Percentiles rank a stretch among this genome's conserved stretches.
phyloP scores from a whole-genome alignment of 2,113 vertebrate species.

The Brachyhypopomus gauderio region DNA sequence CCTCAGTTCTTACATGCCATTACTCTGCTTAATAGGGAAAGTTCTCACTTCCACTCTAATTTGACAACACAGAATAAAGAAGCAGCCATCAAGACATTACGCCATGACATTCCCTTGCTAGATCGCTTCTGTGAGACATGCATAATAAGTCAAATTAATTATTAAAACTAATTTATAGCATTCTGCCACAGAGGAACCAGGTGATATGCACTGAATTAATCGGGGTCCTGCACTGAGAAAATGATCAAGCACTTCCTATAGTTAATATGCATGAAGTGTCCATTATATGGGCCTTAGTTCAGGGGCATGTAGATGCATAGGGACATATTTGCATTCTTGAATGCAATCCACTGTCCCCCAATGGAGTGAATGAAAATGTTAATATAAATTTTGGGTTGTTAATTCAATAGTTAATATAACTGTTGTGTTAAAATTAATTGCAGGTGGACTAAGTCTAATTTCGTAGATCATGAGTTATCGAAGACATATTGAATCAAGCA shows the following conservation, averaged over 20 bases:
- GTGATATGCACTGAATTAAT: constrained; percentile 40
- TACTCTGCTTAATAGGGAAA: not conserved
- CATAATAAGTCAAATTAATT: constrained; percentile 58
- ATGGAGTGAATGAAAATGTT: not conserved
- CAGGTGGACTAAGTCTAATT: constrained; percentile 3
- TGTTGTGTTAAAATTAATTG: not conserved
- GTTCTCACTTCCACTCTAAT: constrained; percentile 32
- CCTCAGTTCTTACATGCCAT: not conserved
- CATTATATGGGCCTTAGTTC: constrained; percentile 31
- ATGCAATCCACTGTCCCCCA: constrained; percentile 2
- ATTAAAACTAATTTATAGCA: constrained; percentile 54
- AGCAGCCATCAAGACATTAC: constrained; percentile 31
- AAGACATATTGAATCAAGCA: not conserved
- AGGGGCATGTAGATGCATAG: not conserved
- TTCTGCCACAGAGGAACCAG: constrained; percentile 33
- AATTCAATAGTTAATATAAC: constrained; percentile 13
- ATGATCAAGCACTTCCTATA: constrained; percentile 22
- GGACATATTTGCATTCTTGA: constrained; percentile 38
- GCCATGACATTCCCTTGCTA: constrained; percentile 1
- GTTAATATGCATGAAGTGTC: constrained; percentile 45
- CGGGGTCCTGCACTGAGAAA: constrained; percentile 22
- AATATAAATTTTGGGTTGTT: constrained; percentile 15
- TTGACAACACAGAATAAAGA: constrained; percentile 39
- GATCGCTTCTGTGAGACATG: constrained; percentile 28
- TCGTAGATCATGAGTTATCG: constrained; percentile 7